Evolutionary conservation across 2,797 vertebrate species (phyloP).

Genomic region (Pangasius sanitwongsei): DNA sequence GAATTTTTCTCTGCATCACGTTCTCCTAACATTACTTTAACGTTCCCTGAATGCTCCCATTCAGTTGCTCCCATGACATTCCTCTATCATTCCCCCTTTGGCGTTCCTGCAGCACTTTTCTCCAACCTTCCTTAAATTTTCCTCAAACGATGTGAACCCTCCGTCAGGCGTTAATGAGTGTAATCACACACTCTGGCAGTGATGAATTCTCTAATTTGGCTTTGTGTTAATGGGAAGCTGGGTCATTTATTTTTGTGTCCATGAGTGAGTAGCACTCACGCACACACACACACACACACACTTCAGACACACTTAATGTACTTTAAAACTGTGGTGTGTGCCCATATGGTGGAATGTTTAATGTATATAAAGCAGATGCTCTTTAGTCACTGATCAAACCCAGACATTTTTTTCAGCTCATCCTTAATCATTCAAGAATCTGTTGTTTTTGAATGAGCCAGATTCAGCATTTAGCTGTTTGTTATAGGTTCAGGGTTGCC

Average conservation of each 20-base stretch:
- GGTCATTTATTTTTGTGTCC: conserved; percentile 71
- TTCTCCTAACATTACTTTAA: not conserved
- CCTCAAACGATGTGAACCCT: not conserved
- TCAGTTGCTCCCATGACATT: not conserved
- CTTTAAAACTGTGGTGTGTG: conserved; percentile 12
- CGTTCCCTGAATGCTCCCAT: not conserved
- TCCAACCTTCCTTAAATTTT: not conserved
- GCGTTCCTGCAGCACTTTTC: not conserved
- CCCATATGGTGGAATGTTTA: conserved; percentile 10
- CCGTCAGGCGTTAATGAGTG: conserved; percentile 70
- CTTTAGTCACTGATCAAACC: not conserved
- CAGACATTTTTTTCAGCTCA: not conserved
- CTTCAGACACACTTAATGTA: not conserved
- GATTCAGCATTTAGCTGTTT: not conserved
- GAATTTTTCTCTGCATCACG: not conserved
- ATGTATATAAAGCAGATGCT: not conserved
- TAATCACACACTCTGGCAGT: conserved; percentile 78
- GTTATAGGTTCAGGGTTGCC: not conserved
- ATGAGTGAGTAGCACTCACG: conserved; percentile 25
- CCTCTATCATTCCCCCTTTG: not conserved
- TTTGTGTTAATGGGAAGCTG: conserved; percentile 82
- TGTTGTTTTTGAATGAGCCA: not conserved
- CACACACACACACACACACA: too few species aligned
- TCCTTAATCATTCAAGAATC: not conserved
- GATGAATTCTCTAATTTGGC: conserved; percentile 82